Conservation (phyloP, 2,797 vertebrate genomes). For the Neomorphus geoffroyi region DNA sequence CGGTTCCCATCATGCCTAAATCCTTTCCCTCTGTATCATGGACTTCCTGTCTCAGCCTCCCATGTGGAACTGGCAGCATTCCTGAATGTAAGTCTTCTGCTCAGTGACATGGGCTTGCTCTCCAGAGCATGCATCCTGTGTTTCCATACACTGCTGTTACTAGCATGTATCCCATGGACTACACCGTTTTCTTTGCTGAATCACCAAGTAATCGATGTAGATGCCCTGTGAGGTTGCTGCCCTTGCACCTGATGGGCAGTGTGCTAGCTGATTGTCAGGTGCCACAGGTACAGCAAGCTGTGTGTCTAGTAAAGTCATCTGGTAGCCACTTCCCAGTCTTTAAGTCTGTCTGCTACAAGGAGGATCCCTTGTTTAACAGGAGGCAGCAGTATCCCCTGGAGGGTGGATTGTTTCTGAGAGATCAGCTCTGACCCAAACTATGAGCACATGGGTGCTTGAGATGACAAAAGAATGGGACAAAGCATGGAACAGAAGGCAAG, state of each 20-base stretch:
- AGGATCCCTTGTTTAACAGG: background rate
- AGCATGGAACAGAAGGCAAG: background rate
- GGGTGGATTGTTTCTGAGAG: background rate
- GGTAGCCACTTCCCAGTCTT: background rate
- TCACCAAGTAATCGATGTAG: background rate
- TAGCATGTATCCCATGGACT: background rate
- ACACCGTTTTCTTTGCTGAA: background rate
- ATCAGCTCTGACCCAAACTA: background rate
- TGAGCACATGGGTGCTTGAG: background rate
- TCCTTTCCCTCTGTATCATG: background rate
- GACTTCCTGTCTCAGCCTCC: background rate
- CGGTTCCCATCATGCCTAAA: conserved; percentile 3
- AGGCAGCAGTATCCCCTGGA: background rate
- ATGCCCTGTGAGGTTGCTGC: background rate
- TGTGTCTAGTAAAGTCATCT: background rate
- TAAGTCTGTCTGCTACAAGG: background rate
- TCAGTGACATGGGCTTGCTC: background rate
- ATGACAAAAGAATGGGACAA: background rate
- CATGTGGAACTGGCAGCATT: background rate
- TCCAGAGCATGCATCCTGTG: background rate
- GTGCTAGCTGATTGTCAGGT: background rate
- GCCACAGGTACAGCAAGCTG: background rate
- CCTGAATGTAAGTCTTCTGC: background rate
- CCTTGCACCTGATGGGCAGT: background rate
- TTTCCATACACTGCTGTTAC: background rate